Evolutionary conservation across 2,113 vertebrate species (phyloP).

Genomic region (Erinaceus europaeus): DNA sequence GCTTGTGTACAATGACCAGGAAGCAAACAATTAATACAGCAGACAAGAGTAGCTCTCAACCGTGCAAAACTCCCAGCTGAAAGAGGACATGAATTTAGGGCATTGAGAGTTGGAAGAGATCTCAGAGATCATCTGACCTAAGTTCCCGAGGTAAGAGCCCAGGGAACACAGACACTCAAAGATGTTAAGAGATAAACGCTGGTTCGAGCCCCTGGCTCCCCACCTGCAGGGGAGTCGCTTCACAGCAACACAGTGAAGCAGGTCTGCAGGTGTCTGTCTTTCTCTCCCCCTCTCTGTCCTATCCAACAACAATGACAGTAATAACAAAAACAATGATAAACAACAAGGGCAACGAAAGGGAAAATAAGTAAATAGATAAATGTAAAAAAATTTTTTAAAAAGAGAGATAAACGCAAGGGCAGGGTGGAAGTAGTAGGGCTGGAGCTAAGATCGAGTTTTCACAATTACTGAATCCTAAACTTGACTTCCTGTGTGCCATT

Average conservation of each 20-base stretch:
- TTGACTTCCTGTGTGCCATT: background rate
- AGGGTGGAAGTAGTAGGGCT: background rate
- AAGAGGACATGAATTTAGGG: background rate
- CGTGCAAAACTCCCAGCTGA: background rate
- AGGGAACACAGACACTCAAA: no score
- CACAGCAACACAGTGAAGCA: no score
- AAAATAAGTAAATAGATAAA: no score
- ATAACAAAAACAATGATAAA: no score
- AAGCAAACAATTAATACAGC: background rate
- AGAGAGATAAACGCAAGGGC: background rate
- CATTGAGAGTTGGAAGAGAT: background rate
- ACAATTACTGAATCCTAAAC: background rate
- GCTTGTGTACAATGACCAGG: background rate
- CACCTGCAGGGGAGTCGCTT: no score
- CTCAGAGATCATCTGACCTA: background rate
- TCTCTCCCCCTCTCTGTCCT: no score
- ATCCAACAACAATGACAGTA: no score
- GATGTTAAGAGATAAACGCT: no score
- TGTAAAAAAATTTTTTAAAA: no score
- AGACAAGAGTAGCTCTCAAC: background rate
- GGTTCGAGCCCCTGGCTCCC: no score
- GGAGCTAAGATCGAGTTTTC: conserved; percentile 2
- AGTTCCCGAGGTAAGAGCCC: background rate
- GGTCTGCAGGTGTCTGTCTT: no score
- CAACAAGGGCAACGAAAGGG: no score